Evolutionary conservation across 2,113 vertebrate species (phyloP), one percentile per base, ranked within the genome.

Genomic region (Scolopax mira): DNA sequence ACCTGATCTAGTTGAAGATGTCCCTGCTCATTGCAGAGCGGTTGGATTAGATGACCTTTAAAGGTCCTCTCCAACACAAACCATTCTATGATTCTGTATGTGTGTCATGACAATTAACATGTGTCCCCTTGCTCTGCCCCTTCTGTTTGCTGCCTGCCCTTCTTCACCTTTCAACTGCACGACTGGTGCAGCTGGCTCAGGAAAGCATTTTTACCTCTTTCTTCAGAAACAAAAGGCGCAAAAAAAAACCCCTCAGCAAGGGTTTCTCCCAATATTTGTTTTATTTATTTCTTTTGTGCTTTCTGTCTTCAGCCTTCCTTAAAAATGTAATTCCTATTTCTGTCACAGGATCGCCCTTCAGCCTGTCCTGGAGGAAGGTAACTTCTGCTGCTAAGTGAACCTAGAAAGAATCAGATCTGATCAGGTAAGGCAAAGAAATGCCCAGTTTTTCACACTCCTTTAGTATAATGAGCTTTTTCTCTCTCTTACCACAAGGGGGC

Each of bases 301-400:
- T 98, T 94, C 96, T 98, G 71, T 98, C 97, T 71, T 98, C 97
- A 72, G 75, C 75, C 84, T 98, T 98, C 93, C 95, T 98, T 62
- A 98, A 94, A 94, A 98, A 98, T 1, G 89, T 98, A 85, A 98
- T 98, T 96, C 98, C 97, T 95, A 98, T 98, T 98, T 98, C 98
- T 58, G 98, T 98, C 88, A 98, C 97, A 60, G 96, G 96, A 93
- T 98, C 98, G 0, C 98, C 98, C 92, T 97, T 98, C 48, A 98
- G 96, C 89, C 83, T 97, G 93, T 98, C 98, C 97, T 98, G 98
- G 60, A 98, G 94, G 92, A 98, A 98, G 85, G 95, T 98, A 84
- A 98, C 98, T 95, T 98, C 98, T 93, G 98, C 98, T 42, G 96
- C 92, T 92, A 98, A 95, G 51, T 98, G 97, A 95, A 98, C 96